Evolutionary conservation across 2,888 invertebrate genomes (phyloP).

Genomic region (Oeneis ivallda): DNA sequence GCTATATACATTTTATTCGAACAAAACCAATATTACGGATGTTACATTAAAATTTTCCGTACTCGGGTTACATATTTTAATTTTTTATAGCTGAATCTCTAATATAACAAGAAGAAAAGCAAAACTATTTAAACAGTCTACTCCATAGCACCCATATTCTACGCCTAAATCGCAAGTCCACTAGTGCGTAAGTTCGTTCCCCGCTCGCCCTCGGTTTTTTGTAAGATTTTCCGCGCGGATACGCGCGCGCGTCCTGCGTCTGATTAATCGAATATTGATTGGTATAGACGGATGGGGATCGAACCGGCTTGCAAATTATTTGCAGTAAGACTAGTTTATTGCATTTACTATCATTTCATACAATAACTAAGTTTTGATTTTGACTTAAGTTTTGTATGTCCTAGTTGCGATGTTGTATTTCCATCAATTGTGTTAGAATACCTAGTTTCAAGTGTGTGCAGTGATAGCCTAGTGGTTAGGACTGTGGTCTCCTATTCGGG

Average conservation of each 20-base stretch:
- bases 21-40: no score
- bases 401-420: no score
- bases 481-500: no score
- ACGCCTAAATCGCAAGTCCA: slow-evolving; percentile 58
- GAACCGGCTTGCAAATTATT: slow-evolving; percentile 24
- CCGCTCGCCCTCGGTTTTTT: slow-evolving; percentile 65
- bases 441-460: no score
- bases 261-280: slow-evolving; percentile 81
- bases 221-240: slow-evolving; percentile 77
- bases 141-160: slow-evolving; percentile 50
- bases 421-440: no score
- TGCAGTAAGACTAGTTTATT: slow-evolving; percentile 9
- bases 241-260: slow-evolving; percentile 70
- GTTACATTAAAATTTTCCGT: neutral
- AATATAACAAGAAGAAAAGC: neutral
- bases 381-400: no score
- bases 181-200: slow-evolving; percentile 58
- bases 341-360: neutral
- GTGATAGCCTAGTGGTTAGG: no score
- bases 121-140: neutral
- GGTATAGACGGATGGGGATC: slow-evolving; percentile 55
- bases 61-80: no score
- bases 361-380: no score
- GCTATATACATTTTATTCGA: no score
- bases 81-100: no score